These are phyloP conservation scores for Fundulus diaphanus DNA, from an alignment of 2,797 vertebrate genomes.

Conservation along the genomic window DNA sequence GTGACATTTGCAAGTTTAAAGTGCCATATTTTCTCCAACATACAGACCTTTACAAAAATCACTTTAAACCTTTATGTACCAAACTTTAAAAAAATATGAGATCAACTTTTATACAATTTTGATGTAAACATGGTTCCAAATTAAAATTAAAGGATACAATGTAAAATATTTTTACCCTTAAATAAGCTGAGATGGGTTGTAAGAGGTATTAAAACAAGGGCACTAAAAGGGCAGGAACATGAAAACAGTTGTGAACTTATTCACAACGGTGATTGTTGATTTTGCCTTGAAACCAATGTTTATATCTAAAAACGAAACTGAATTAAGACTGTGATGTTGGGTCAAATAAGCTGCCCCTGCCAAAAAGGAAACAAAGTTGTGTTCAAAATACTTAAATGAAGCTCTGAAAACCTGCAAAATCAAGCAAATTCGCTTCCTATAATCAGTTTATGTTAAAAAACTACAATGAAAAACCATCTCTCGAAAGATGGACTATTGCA, in stretches of 20 bases:
- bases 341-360: slow-evolving; percentile 18
- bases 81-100: slow-evolving; percentile 40
- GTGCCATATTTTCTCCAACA: slow-evolving; percentile 29
- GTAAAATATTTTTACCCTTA: slow-evolving; percentile 12
- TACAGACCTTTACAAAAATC: slow-evolving; percentile 36
- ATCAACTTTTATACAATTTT: slow-evolving; percentile 38
- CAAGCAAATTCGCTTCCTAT: slow-evolving; percentile 12
- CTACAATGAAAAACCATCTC: slow-evolving; percentile 12
- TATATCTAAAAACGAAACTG: slow-evolving; percentile 18
- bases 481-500: background rate
- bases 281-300: slow-evolving; percentile 13
- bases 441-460: slow-evolving; percentile 13
- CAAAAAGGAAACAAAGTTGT: background rate
- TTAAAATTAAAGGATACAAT: slow-evolving; percentile 37
- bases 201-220: slow-evolving; percentile 43
- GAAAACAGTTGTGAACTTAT: slow-evolving; percentile 17
- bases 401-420: slow-evolving; percentile 23
- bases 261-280: slow-evolving; percentile 24
- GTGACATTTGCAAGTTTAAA: slow-evolving; percentile 37
- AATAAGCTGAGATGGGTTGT: slow-evolving; percentile 16
- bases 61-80: slow-evolving; percentile 37
- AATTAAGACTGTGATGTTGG: slow-evolving; percentile 40
- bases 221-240: slow-evolving; percentile 40
- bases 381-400: slow-evolving; percentile 3
- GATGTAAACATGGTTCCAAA: slow-evolving; percentile 68